Evolutionary conservation across 2,113 vertebrate genomes (phyloP), one percentile per base, ranked within the genome.

Genomic region (Petrocephalus microphthalmus): DNA sequence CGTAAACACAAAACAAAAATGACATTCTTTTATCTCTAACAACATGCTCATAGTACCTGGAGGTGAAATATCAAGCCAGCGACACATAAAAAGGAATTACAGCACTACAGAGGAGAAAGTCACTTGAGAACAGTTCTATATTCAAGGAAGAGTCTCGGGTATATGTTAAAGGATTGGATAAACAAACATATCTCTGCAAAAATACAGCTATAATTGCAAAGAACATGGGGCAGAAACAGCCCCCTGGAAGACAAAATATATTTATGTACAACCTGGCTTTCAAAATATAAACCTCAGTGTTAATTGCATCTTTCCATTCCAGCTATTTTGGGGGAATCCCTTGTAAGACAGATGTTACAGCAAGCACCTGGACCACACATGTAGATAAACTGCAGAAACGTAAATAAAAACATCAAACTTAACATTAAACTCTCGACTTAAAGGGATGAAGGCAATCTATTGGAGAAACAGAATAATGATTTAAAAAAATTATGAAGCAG

Each of bases 401-500:
- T 87, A 84, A 82, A 60, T 22, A 83, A 47, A 45, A 25, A 54
- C 29, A 8, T 87, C 11, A 74, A 84, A 49, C n/a, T 33, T 47
- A 74, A 29, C 45, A 19, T 17, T 25, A 8, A 5, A 25, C 67
- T 71, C 52, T 87, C 17, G 29, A 53, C 71, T 87, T 52, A 29
- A 67, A 42, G n/a, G 49, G 37, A 67, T 67, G 13, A 19, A 17
- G 25, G 87, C 88, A 90, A 89, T 5, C 81, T 89, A 85, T 11
- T 88, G 86, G 86, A 56, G 74, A 85, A 91, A 45, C 71, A 37
- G 54, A 87, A 49, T 64, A 85, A 83, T 83, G 37, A 88, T 15
- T 71, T 19, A 86, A 94, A 94, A 94, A 94, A 93, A 96, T 95
- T 94, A 95, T 95, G 92, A 91, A 96, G 95, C 94, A 94, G 51